Evolutionary conservation across 2,888 invertebrate genomes (phyloP), one percentile per base, ranked within the genome.

Genomic region (Napeogenes sylphis): DNA sequence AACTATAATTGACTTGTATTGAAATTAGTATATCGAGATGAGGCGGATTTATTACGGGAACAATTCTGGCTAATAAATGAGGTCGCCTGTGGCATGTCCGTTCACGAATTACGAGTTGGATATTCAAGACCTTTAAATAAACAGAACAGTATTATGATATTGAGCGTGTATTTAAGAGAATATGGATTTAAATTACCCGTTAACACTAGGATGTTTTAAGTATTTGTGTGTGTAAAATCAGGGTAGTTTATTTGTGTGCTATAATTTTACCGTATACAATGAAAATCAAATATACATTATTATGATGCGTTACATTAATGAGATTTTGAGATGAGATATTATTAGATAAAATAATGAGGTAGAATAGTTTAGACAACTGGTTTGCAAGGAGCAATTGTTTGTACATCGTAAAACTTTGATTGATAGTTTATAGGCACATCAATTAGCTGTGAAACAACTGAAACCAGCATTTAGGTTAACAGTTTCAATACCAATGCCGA

Each of bases 401-500:
- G 80, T 77, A 73, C 76, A 75, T 79, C 83, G 86, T 89, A 82
- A 88, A 89, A 84, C 81, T 80, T 80, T 88, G 88, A 89, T 88
- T 86, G 87, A 88, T 86, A 80, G 84, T 84, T 84, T 85, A 85
- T 78, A 75, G 80, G 83, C 81, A 76, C 87, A 83, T 87, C 86
- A 85, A 87, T 87, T 87, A 85, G 83, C 79, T 79, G 73, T 74
- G 74, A 72, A 74, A 76, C 77, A 71, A 71, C 76, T 76, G 81
- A 81, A 83, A 75, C 71, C 67, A 62, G 64, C 73, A 75, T 71
- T 78, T 83, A 73, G 84, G 85, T 86, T 86, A 85, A 84, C 81
- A 77, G 79, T 81, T 79, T 80, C 84, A 82, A 82, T 83, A 83
- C 79, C 76, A 80, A 69, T 70, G 71, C 68, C 72, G 69, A 67